These are phyloP conservation scores for Alauda arvensis DNA, from an alignment of 2,797 vertebrate genomes.

Conservation along the genomic window DNA sequence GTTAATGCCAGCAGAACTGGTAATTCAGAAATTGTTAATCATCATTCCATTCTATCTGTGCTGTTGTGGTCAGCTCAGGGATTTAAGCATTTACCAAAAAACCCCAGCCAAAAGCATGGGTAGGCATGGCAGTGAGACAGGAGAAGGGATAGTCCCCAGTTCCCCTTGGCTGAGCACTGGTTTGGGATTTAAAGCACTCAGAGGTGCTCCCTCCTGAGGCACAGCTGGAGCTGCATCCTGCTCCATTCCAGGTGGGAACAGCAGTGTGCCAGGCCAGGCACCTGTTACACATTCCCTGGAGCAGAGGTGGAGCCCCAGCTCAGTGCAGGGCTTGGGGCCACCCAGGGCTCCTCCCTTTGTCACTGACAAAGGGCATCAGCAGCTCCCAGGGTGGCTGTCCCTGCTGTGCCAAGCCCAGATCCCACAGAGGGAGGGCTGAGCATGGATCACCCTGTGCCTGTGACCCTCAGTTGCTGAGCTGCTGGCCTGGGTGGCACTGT, in stretches of 20 bases:
- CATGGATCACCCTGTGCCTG: background rate
- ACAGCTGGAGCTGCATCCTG: background rate
- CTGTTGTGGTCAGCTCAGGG: background rate
- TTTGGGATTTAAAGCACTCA: background rate
- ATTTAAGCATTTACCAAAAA: background rate
- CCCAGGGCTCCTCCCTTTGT: accelerated
- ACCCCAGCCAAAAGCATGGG: background rate
- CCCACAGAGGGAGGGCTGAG: accelerated
- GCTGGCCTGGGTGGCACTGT: background rate
- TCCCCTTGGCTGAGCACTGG: background rate
- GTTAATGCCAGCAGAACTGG: background rate
- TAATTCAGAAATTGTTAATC: background rate
- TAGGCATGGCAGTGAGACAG: background rate
- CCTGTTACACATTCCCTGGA: accelerated
- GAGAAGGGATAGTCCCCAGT: accelerated
- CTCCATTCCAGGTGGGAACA: background rate
- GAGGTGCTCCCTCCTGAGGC: background rate
- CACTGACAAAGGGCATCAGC: background rate
- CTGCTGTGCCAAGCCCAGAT: background rate
- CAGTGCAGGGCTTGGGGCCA: background rate
- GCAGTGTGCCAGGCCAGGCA: accelerated
- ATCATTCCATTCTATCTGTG: accelerated
- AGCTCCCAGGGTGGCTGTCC: background rate
- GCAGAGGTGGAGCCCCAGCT: background rate
- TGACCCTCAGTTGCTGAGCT: background rate